Base-by-base conservation (phyloP, 1,140 invertebrate genomes). In the Papilio dardanus region DNA sequence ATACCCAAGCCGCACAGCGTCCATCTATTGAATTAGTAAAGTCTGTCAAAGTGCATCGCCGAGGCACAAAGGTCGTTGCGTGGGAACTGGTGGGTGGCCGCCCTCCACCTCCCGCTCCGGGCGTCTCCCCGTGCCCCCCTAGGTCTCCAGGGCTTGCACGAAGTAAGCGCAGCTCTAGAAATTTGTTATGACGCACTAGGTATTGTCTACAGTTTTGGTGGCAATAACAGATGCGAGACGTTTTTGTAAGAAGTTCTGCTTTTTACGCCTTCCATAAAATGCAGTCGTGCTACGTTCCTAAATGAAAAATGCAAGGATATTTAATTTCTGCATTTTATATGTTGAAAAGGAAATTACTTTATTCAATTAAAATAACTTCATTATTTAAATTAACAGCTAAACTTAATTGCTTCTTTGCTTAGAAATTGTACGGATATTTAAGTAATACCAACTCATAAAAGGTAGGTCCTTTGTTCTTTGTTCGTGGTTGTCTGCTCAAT, bases 11-110 rank as follows among this genome's bases (percentile, higher is more conserved):
- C 80, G 77, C 84, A 81, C 85, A 85, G 81, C 83, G 87, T 91
- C 86, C 89, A 89, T 91, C 89, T 89, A 92, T 92, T 92, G 89
- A 91, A 92, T 92, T 92, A 92, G 91, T 91, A 87, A 92, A 92
- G 88, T 92, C 91, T 93, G 90, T 92, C 91, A 92, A 91, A 93
- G 90, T 91, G 89, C 91, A 92, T 92, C 88, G 89, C 82, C 76
- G 87, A 86, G 88, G 88, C 88, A 89, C 89, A 93, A 92, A 92
- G 91, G 90, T 92, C 90, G 89, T 92, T 91, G 89, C 90, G 90
- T 91, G 90, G 91, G 90, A 90, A 90, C 77, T 71, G 75, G 81
- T 83, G 86, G 87, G 85, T 73, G 81, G 85, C 21, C 79, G 28
- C 79, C 79, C 78, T 65, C 74, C 67, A 76, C 77, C 79, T 31